A percentile compares a stretch with the other conserved stretches of the same genome.
These are phyloP conservation scores for Spea bombifrons DNA, from an alignment of 2,113 vertebrate species.

Conservation along the genomic window DNA sequence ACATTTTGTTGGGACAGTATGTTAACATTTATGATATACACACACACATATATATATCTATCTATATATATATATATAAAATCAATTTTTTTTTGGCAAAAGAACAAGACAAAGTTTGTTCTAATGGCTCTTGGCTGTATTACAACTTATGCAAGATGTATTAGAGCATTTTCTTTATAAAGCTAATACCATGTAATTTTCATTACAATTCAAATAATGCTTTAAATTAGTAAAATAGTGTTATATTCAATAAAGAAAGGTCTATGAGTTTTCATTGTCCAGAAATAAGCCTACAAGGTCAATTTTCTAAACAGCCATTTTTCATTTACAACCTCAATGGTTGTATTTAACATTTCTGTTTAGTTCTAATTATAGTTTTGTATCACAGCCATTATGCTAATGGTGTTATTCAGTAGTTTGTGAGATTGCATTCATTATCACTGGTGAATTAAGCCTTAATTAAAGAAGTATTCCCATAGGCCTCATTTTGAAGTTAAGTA, in stretches of 20 bases:
- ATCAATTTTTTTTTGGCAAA: no score
- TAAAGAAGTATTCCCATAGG: slow-evolving; percentile 80
- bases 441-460: slow-evolving; percentile 85
- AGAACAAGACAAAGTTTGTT: no score
- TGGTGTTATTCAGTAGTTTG: slow-evolving; percentile 78
- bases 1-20: no score
- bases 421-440: slow-evolving; percentile 85
- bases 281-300: slow-evolving; percentile 56
- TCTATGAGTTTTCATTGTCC: slow-evolving; percentile 32
- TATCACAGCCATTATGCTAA: slow-evolving; percentile 81
- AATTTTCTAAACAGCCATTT: slow-evolving; percentile 63
- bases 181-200: slow-evolving; percentile 1
- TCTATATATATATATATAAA: no score
- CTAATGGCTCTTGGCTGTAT: no score
- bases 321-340: slow-evolving; percentile 69
- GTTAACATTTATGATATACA: no score
- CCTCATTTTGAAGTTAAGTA: slow-evolving; percentile 79
- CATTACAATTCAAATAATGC: slow-evolving; percentile 12
- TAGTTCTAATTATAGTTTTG: slow-evolving; percentile 82
- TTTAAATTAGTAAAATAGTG: not conserved
- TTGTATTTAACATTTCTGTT: slow-evolving; percentile 78
- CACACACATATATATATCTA: no score
- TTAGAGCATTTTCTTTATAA: not conserved
- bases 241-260: not conserved
- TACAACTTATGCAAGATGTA: not conserved